Percentiles rank a stretch among this genome's conserved stretches.
Evolutionary conservation across 2,888 invertebrate species (phyloP).

Genomic region (Cyaniris semiargus): DNA sequence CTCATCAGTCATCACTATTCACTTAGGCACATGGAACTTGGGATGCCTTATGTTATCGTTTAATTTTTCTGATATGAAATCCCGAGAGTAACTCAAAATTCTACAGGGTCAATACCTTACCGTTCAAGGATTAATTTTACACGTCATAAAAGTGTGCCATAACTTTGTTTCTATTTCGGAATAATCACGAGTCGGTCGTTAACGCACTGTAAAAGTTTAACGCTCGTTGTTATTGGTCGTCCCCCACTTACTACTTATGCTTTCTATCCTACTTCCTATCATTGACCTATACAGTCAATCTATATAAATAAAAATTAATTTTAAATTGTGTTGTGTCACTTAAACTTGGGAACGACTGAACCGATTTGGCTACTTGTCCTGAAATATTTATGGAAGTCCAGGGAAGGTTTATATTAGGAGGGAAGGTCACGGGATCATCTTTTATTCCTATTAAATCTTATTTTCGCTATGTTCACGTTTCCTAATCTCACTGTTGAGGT

Average conservation of each 20-base stretch:
- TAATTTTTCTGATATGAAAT: not conserved
- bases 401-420: no score
- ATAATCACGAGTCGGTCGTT: not conserved
- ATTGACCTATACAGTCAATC: not conserved
- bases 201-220: constrained; percentile 2
- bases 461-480: no score
- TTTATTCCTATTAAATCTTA: no score
- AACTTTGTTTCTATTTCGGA: constrained; percentile 1
- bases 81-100: not conserved
- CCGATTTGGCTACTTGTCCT: no score
- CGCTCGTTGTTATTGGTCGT: not conserved
- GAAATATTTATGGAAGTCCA: no score
- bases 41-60: no score
- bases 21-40: no score
- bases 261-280: not conserved
- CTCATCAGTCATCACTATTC: no score
- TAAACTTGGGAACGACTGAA: no score
- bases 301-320: not conserved
- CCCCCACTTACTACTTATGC: not conserved
- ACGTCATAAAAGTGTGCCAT: not conserved
- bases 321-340: no score
- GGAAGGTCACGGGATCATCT: no score
- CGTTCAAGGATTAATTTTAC: constrained; percentile 10
- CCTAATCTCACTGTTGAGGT: no score
- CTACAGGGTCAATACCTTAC: not conserved